Percentiles rank a stretch among this genome's conserved stretches.
Conservation (phyloP, 1,140 invertebrate species). For the Nylanderia fulva region DNA sequence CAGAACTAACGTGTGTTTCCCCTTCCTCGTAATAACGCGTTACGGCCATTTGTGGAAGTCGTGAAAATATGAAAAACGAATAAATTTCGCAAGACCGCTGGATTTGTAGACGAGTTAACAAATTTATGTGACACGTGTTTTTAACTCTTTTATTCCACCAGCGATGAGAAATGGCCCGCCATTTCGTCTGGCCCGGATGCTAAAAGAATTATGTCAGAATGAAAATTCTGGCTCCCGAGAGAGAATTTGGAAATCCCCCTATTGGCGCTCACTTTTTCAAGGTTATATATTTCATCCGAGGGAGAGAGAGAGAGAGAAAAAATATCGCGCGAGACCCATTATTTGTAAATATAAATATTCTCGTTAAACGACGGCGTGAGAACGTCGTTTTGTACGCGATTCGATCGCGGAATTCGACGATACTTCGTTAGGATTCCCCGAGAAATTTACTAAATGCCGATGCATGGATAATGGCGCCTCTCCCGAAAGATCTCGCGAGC, state of each 20-base stretch:
- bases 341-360: not conserved
- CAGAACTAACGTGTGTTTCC: constrained; percentile 2
- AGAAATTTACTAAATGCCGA: constrained; percentile 46
- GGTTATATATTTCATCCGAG: not conserved
- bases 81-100: constrained; percentile 30
- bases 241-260: not conserved
- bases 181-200: constrained; percentile 21
- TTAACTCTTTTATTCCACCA: constrained; percentile 28
- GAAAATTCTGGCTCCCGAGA: constrained; percentile 23
- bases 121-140: constrained; percentile 56
- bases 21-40: too few relatives aligned
- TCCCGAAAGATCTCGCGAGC: constrained; percentile 33
- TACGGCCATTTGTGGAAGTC: constrained; percentile 11
- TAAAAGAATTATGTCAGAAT: constrained; percentile 44
- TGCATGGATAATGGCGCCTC: constrained; percentile 21
- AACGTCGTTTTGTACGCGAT: not conserved
- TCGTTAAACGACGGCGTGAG: not conserved
- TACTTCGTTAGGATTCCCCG: not conserved
- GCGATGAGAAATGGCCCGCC: constrained; percentile 39
- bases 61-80: constrained; percentile 41
- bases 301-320: too few relatives aligned
- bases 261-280: constrained; percentile 5
- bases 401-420: constrained; percentile 19
- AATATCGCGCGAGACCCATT: not conserved
- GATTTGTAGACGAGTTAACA: constrained; percentile 23